Base-by-base conservation (phyloP, 2,113 vertebrate genomes). In the Prolemur simus region DNA sequence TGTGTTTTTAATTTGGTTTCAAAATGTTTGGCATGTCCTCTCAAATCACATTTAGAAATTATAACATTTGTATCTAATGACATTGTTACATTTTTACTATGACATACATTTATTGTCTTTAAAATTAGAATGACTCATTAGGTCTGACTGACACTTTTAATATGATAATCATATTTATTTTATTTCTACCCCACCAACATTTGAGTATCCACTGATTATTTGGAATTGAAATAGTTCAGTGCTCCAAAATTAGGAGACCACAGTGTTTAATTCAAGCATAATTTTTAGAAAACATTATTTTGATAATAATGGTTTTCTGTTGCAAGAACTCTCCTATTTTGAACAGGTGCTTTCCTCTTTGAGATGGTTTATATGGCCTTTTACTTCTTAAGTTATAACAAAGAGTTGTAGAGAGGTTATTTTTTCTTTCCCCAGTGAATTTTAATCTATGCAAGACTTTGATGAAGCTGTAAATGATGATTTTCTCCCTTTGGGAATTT, bases 361-460 rank as follows among this genome's bases (percentile, higher is more conserved):
- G 56, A 85, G 52, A 52, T 82, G 21, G 3, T 32, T 90, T 68
- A 25, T 49, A 11, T 23, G 2, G 80, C 32, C 37, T 94, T 73
- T 73, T 81, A 60, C 42, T 60, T 92, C 90, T 76, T 42, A 29
- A 84, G 89, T 94, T 49, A 27, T 10, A 68, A 64, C 6, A 87
- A 84, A 76, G 63, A 92, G 9, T 87, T 89, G 3, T 15, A 68
- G 71, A 78, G 78, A 87, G 4, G 27, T 76, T 76, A 60, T 47
- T 25, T 54, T 68, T 71, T 68, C 34, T 54, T 84, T 80, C 32
- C 42, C 21, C 12, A n/a, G 0, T n/a, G 12, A 45, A n/a, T 32
- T 96, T 94, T 25, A 90, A 56, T 89, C 39, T 89, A 11, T 80
- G 11, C 14, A 47, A 66, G 42, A 82, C 73, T 68, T 92, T 87